A percentile compares a stretch with the other conserved stretches of the same genome.
Evolutionary conservation across 2,797 vertebrate species (phyloP).

Genomic region (Nasua narica): DNA sequence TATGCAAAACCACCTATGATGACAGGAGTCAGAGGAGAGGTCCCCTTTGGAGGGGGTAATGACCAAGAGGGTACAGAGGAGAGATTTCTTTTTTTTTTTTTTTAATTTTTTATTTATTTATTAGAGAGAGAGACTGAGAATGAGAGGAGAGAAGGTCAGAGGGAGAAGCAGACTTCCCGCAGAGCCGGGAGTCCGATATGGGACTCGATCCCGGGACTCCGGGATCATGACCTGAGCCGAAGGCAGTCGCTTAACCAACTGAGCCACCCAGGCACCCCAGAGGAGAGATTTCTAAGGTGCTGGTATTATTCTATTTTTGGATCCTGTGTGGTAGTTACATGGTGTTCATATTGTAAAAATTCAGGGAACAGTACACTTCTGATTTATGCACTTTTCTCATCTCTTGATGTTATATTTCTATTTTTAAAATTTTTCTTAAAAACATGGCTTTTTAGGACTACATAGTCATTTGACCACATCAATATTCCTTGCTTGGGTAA

Average conservation of each 20-base stretch:
- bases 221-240: too few relatives aligned
- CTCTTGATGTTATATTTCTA: not conserved
- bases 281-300: not conserved
- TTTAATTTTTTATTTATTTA: too few relatives aligned
- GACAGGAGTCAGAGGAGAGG: not conserved
- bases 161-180: too few relatives aligned
- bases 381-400: not conserved
- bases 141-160: too few relatives aligned
- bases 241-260: too few relatives aligned
- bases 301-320: not conserved
- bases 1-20: not conserved
- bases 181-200: too few relatives aligned
- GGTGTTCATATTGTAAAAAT: not conserved
- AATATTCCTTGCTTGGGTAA: not conserved
- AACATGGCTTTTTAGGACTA: not conserved
- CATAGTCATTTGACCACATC: not conserved
- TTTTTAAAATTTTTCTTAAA: not conserved
- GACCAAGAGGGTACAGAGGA: not conserved
- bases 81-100: too few relatives aligned
- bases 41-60: not conserved
- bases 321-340: not conserved
- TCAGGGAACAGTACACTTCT: not conserved
- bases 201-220: too few relatives aligned
- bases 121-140: too few relatives aligned
- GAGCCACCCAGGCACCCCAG: too few relatives aligned